Evolutionary conservation across 2,113 vertebrate species (phyloP).

Genomic region (Upupa epops): DNA sequence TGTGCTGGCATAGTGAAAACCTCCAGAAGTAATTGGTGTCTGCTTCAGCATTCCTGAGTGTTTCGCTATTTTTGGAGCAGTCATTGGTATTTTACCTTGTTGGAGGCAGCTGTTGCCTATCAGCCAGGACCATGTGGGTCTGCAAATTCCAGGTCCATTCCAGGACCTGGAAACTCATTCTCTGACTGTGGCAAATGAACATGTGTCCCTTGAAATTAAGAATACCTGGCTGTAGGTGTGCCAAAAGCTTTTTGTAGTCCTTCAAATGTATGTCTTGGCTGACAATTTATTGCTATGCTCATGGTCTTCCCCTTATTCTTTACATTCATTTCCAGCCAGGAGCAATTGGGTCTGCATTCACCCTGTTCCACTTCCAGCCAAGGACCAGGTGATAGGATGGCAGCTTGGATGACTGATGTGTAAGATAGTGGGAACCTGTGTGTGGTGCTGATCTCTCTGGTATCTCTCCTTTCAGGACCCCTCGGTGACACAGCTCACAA

Average conservation of each 20-base stretch:
- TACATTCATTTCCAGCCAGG: neutral
- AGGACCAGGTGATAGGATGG: neutral
- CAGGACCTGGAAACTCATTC: neutral
- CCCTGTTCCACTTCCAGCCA: neutral
- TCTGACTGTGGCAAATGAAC: neutral
- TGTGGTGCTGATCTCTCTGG: neutral
- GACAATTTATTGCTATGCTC: neutral
- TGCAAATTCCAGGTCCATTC: too few species aligned
- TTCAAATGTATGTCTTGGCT: neutral
- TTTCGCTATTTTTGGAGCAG: neutral
- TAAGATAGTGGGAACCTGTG: fast-evolving
- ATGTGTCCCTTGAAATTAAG: neutral
- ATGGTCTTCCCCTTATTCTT: neutral
- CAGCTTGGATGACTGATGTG: fast-evolving
- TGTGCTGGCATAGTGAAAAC: neutral
- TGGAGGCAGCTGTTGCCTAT: neutral
- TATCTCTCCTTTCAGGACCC: slow-evolving; percentile 81
- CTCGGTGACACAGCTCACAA: slow-evolving; percentile 88
- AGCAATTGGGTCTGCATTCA: neutral
- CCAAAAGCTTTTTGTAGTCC: neutral
- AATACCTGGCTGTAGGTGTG: neutral
- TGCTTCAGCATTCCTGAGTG: neutral
- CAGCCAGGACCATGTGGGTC: neutral
- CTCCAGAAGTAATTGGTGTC: neutral
- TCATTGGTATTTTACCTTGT: neutral